A percentile compares a stretch with the other conserved stretches of the same genome.
phyloP scores from a whole-genome alignment of 2,797 vertebrate genomes.

The Chelidonichthys spinosus region DNA sequence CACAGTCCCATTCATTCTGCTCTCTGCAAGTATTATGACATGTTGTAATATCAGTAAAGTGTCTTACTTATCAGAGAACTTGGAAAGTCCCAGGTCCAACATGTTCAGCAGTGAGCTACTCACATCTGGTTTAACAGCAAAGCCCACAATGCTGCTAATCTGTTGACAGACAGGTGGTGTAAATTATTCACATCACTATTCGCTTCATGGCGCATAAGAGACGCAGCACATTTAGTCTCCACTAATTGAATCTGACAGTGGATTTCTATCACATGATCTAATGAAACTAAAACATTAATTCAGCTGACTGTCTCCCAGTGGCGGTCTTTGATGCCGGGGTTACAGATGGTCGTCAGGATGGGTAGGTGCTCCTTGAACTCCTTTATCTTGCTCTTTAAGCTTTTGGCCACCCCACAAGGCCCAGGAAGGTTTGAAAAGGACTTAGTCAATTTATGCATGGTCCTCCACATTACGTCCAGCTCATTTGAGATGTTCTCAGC shows the following conservation, averaged over 20 bases:
- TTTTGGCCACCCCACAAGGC: constrained; percentile 86
- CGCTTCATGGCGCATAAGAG: constrained; percentile 26
- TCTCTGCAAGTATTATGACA: not conserved
- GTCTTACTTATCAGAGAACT: constrained; percentile 88
- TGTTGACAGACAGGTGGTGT: constrained; percentile 68
- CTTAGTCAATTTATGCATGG: constrained; percentile 88
- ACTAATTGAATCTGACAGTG: constrained; percentile 30
- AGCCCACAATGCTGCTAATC: constrained; percentile 89
- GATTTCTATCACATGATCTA: constrained; percentile 24
- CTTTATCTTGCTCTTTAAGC: constrained; percentile 86
- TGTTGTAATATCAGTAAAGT: not conserved
- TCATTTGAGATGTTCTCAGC: constrained; percentile 89
- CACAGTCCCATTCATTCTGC: not conserved
- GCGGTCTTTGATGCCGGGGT: constrained; percentile 89
- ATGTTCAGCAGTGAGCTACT: constrained; percentile 87
- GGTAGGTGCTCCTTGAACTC: constrained; percentile 91
- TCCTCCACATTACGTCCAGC: constrained; percentile 89
- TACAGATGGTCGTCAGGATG: constrained; percentile 88
- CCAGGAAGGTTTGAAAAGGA: constrained; percentile 81
- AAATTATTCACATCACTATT: constrained; percentile 42
- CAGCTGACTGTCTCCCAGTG: constrained; percentile 90
- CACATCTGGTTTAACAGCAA: constrained; percentile 83
- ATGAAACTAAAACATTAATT: constrained; percentile 8
- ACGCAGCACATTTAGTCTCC: constrained; percentile 15
- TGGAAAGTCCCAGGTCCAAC: constrained; percentile 87